Base-by-base conservation (phyloP, 2,888 invertebrate species). In the Cyaniris semiargus region DNA sequence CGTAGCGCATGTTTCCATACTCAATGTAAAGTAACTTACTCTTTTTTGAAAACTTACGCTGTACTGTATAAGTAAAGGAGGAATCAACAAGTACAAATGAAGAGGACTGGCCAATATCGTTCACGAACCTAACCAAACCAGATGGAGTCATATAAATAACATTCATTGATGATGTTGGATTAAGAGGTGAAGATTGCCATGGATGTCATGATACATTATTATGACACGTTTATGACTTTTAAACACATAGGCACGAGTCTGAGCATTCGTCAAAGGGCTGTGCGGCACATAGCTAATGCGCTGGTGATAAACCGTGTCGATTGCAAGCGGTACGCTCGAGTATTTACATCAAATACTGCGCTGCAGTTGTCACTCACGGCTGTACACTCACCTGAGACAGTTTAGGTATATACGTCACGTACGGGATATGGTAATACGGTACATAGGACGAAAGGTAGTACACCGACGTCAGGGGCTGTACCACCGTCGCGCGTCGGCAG, bases 361-460 rank as follows among this genome's bases (percentile, higher is more conserved):
- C 27, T 53, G 53, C 18, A 18, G 53, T 53, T 15, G 27, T 13
- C 66, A 79, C 78, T 79, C 58, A 76, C 70, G 77, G 71, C 75
- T 66, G 76, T 77, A 76, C 77, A 90, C 93, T 93, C 87, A 93
- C 93, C 93, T 93, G 92, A 70, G 92, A 89, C 80, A 93, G 86
- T 86, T 84, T 90, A 80, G 93, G 93, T 85, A 89, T 86, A 83
- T 93, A 93, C 81, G 90, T 84, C 84, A 90, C 83, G 88, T 89
- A 90, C 86, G 92, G 91, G 81, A 86, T 84, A 88, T 89, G 87
- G 88, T 90, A 91, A 86, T 87, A 89, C 83, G 91, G 90, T 83
- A 88, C 86, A 81, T 86, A 86, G 81, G 90, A 87, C 79, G 90
- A 87, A 82, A 91, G 86, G 89, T 93, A 92, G 92, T 92, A 93